A percentile compares a stretch with the other conserved stretches of the same genome.
phyloP scores from a whole-genome alignment of 35 echinoderm and acorn worm species.

The Diadema setosum region DNA sequence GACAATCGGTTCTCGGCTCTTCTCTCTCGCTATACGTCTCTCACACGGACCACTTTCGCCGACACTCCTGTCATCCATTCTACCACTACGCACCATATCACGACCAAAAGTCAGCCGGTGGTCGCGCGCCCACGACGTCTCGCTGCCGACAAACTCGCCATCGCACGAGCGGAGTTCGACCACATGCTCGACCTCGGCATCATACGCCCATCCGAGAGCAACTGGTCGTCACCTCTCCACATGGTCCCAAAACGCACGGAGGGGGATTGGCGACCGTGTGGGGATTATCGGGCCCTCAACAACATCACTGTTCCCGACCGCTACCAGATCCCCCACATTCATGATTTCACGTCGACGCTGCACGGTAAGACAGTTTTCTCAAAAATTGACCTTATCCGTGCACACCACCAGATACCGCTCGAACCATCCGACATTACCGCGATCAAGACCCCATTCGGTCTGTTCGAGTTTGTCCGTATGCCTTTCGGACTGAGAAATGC shows the following conservation, averaged over 20 bases:
- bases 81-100: too few relatives aligned
- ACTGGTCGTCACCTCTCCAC: too few relatives aligned
- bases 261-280: too few relatives aligned
- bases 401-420: constrained; percentile 62
- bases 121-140: too few relatives aligned
- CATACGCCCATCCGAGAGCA: too few relatives aligned
- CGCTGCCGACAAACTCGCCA: too few relatives aligned
- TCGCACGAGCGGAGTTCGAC: too few relatives aligned
- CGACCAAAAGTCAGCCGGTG: too few relatives aligned
- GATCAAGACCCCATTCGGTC: constrained; percentile 39
- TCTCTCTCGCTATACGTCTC: background rate
- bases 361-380: constrained; percentile 26
- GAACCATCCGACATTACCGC: constrained; percentile 40
- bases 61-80: too few relatives aligned
- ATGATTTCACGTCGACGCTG: constrained; percentile 12
- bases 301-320: constrained; percentile 12
- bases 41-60: background rate
- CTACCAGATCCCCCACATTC: too few relatives aligned
- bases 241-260: constrained; percentile 26
- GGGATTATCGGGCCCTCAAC: too few relatives aligned
- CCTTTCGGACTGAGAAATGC: constrained; percentile 42
- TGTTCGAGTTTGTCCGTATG: constrained; percentile 57
- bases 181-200: too few relatives aligned
- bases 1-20: background rate
- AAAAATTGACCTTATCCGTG: constrained; percentile 36